Evolutionary conservation across 2,888 invertebrate genomes (phyloP), one percentile per base, ranked within the genome.

Genomic region (Cheilosia urbana): DNA sequence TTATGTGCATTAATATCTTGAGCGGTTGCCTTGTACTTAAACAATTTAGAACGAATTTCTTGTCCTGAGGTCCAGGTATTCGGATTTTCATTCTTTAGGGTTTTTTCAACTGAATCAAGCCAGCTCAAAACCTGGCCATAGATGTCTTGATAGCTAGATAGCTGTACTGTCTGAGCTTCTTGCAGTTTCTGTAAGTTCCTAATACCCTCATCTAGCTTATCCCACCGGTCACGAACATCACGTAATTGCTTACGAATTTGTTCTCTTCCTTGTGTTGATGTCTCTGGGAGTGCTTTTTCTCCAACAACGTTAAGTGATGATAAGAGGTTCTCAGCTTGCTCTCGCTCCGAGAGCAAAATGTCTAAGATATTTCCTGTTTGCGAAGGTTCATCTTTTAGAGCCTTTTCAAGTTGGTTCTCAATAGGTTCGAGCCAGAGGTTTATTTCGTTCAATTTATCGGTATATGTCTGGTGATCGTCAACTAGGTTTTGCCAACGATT

Each of bases 1-100:
- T 98, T 98, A 90, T 98, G 97, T 0, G 98, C 96, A 76, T 95
- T 93, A 27, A 98, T 97, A 92, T 99, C 98, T 93, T 98, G 98
- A 69, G 97, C 94, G 58, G 96, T 93, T 0, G 97, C 96, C 94
- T 97, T 98, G 89, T 96, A 95, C 91, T 98, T 98, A 37, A 97
- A 93, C 47, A 98, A 91, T 91, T 96, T 97, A 0, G 97, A 96
- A 83, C 96, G 94, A 9, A 97, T 95, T 91, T 98, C 98, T 91
- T 97, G 97, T 5, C 96, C 94, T 2, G 96, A 96, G 58, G 96
- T 95, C 93, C 96, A 95, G 51, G 95, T 94, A 4, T 94, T 93
- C 2, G 95, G 94, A 88, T 95, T 95, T 90, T 96, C 95, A 51
- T 94, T 93, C 88, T 95, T 95, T 9, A 97, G 93, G 0, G 94